Evolutionary conservation across 2,888 invertebrate genomes (phyloP).

Genomic region (Euphydryas editha): DNA sequence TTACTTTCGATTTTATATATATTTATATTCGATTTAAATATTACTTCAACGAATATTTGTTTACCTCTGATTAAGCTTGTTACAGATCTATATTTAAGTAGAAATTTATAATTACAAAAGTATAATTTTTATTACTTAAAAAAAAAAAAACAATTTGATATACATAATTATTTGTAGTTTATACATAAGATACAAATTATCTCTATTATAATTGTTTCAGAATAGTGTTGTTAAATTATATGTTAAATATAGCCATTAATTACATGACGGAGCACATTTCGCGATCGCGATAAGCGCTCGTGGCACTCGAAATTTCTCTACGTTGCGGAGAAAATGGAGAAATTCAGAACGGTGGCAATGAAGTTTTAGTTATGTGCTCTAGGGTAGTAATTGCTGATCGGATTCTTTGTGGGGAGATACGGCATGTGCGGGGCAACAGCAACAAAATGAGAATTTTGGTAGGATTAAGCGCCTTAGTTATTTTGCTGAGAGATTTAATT

Average conservation of each 20-base stretch:
- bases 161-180: neutral
- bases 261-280: conserved; percentile 55
- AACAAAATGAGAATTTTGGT: conserved; percentile 37
- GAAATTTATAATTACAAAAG: no score
- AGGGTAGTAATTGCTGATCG: conserved; percentile 70
- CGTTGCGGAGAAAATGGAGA: conserved; percentile 53
- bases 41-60: no score
- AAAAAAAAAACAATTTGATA: no score
- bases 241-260: conserved; percentile 48
- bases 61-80: no score
- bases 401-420: conserved; percentile 61
- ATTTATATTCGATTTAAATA: no score
- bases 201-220: conserved; percentile 10
- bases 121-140: no score
- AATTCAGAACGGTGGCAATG: conserved; percentile 53
- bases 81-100: no score
- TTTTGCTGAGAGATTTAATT: conserved; percentile 18
- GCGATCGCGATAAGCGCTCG: conserved; percentile 53
- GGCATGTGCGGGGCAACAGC: conserved; percentile 48
- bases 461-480: conserved; percentile 36
- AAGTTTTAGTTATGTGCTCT: conserved; percentile 58
- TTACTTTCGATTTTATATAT: no score
- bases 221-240: conserved; percentile 20
- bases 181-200: neutral
- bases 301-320: conserved; percentile 47